Percentiles rank a stretch among this genome's conserved stretches.
phyloP scores from a whole-genome alignment of 1,140 invertebrate species.

The Amyelois transitella region DNA sequence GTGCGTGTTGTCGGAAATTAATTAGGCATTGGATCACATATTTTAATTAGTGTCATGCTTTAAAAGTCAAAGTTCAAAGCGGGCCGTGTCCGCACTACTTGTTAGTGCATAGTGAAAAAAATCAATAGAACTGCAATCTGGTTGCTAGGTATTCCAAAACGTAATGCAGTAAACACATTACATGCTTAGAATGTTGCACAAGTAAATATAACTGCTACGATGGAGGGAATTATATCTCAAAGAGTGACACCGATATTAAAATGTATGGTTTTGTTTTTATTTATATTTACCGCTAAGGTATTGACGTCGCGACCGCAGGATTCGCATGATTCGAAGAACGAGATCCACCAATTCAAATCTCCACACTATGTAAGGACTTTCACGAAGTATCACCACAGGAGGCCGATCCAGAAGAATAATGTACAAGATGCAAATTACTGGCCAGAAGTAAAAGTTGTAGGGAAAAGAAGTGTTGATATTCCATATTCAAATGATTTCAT shows the following conservation, averaged over 20 bases:
- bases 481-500: slow-evolving; percentile 16
- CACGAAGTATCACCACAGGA: slow-evolving; percentile 64
- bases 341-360: slow-evolving; percentile 51
- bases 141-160: slow-evolving; percentile 42
- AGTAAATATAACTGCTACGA: slow-evolving; percentile 18
- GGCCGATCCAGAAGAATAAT: slow-evolving; percentile 57
- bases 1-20: not conserved
- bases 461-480: slow-evolving; percentile 22
- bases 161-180: slow-evolving; percentile 27
- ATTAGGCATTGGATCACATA: not conserved
- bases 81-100: not conserved
- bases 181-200: not conserved
- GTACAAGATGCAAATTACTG: slow-evolving; percentile 42
- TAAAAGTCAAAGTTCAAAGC: not conserved
- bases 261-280: slow-evolving; percentile 59
- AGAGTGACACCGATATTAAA: slow-evolving; percentile 58
- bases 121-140: slow-evolving; percentile 58
- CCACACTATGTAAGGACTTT: slow-evolving; percentile 61
- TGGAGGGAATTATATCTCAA: slow-evolving; percentile 55
- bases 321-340: slow-evolving; percentile 42
- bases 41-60: slow-evolving; percentile 2
- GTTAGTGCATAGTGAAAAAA: slow-evolving; percentile 27
- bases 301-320: slow-evolving; percentile 58
- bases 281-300: slow-evolving; percentile 65
- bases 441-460: slow-evolving; percentile 27